phyloP scores from a whole-genome alignment of 2,888 invertebrate genomes.

The Pammene aurita region DNA sequence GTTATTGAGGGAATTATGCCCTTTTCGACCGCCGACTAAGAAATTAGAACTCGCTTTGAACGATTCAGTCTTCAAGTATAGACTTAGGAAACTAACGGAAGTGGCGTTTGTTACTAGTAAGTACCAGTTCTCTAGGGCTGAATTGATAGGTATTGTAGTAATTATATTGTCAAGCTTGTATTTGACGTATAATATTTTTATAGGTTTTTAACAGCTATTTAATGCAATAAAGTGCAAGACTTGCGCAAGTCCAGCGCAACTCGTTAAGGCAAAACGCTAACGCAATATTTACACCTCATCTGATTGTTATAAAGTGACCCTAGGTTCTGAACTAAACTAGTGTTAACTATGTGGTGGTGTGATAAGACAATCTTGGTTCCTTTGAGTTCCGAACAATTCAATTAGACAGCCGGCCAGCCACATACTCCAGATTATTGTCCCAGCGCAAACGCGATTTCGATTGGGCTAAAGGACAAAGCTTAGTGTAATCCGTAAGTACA shows the following conservation, averaged over 20 bases:
- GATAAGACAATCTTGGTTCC: conserved; percentile 1
- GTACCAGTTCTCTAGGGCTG: neutral
- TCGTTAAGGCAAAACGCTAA: too few species aligned
- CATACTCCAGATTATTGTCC: conserved; percentile 14
- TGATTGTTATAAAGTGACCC: too few species aligned
- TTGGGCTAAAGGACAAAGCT: neutral
- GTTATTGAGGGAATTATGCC: neutral
- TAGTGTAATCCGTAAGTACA: neutral
- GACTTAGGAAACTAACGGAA: neutral
- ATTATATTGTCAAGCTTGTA: neutral
- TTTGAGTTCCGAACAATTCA: conserved; percentile 21
- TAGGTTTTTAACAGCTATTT: too few species aligned
- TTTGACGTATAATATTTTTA: too few species aligned
- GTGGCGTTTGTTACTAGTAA: neutral
- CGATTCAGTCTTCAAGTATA: neutral
- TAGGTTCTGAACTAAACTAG: neutral
- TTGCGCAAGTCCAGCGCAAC: too few species aligned
- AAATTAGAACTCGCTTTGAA: neutral
- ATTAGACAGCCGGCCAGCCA: neutral
- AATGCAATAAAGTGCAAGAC: too few species aligned
- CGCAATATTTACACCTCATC: too few species aligned
- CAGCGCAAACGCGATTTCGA: conserved; percentile 12
- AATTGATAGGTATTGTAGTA: neutral
- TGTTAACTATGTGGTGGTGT: neutral
- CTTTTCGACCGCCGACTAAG: neutral